Evolutionary conservation across 2,888 invertebrate species (phyloP).

Genomic region (Agelastica alni): DNA sequence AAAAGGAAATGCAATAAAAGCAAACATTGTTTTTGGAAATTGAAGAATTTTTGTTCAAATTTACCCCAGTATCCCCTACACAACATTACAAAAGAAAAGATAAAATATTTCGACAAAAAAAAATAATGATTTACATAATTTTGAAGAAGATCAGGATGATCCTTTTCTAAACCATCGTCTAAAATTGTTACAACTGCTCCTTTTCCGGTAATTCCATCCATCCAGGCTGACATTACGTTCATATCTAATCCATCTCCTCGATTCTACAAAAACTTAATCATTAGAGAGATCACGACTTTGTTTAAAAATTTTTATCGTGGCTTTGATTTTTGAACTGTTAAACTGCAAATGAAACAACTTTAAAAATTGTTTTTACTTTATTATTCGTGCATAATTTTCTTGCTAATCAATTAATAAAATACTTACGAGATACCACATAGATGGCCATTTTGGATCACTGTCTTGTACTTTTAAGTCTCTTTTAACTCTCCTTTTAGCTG

Average conservation of each 20-base stretch:
- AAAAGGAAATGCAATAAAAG: too few relatives aligned
- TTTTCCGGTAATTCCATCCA: slow-evolving; percentile 89
- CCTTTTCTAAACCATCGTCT: slow-evolving; percentile 94
- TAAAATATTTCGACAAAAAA: too few relatives aligned
- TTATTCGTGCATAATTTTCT: background rate
- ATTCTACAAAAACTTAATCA: slow-evolving; percentile 71
- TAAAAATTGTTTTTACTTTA: too few relatives aligned
- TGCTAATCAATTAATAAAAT: background rate
- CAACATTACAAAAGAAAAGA: too few relatives aligned
- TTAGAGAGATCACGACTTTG: too few relatives aligned
- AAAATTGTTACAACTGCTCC: slow-evolving; percentile 96
- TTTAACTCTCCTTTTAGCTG: slow-evolving; percentile 77
- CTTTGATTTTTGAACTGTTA: too few relatives aligned
- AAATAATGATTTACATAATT: slow-evolving; percentile 83
- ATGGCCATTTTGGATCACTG: slow-evolving; percentile 86
- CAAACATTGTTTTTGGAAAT: too few relatives aligned
- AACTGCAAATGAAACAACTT: too few relatives aligned
- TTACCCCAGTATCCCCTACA: background rate
- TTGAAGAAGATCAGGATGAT: slow-evolving; percentile 88
- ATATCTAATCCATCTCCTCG: slow-evolving; percentile 92
- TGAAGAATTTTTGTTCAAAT: background rate
- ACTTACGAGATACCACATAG: slow-evolving; percentile 96
- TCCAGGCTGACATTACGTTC: slow-evolving; percentile 97
- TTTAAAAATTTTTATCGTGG: too few relatives aligned
- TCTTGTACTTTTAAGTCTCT: slow-evolving; percentile 71